Percentiles rank a stretch among this genome's conserved stretches.
Evolutionary conservation across 2,113 vertebrate species (phyloP).

Genomic region (Hippocampus comes): DNA sequence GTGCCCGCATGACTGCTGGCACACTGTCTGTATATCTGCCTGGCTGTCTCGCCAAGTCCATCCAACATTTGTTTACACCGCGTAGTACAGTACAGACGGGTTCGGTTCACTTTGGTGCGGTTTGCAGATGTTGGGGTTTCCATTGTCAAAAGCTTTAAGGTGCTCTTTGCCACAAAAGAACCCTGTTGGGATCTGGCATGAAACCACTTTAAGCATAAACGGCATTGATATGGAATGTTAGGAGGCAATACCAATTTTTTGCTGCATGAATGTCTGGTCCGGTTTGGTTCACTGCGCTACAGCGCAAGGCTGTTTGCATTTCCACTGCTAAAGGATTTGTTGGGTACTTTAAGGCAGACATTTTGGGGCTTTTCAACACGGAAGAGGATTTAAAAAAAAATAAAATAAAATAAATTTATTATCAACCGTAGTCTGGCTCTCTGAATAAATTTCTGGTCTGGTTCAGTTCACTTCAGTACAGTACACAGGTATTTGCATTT

Average conservation of each 20-base stretch:
- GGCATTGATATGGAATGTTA: not conserved
- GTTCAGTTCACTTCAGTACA: too few relatives aligned
- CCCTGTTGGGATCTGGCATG: too few relatives aligned
- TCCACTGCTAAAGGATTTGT: not conserved
- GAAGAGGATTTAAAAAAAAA: too few relatives aligned
- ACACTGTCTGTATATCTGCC: slow-evolving; percentile 53
- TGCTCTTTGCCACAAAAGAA: not conserved
- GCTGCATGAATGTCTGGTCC: not conserved
- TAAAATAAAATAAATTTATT: too few relatives aligned
- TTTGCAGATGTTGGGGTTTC: not conserved
- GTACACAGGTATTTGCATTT: too few relatives aligned
- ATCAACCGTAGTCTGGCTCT: too few relatives aligned
- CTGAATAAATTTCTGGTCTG: too few relatives aligned
- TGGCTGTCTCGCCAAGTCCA: slow-evolving; percentile 39
- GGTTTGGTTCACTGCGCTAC: not conserved
- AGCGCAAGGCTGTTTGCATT: not conserved
- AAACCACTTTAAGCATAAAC: not conserved
- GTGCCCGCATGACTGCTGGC: slow-evolving; percentile 64
- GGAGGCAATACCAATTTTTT: not conserved
- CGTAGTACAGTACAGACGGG: not conserved
- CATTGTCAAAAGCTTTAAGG: not conserved
- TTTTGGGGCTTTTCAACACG: too few relatives aligned
- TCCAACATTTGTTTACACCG: not conserved
- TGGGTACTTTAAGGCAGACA: not conserved
- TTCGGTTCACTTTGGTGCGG: not conserved